Percentiles rank a stretch among this genome's conserved stretches.
These are phyloP conservation scores for Epiblema foenella DNA, from an alignment of 2,888 invertebrate species.

Conservation along the genomic window DNA sequence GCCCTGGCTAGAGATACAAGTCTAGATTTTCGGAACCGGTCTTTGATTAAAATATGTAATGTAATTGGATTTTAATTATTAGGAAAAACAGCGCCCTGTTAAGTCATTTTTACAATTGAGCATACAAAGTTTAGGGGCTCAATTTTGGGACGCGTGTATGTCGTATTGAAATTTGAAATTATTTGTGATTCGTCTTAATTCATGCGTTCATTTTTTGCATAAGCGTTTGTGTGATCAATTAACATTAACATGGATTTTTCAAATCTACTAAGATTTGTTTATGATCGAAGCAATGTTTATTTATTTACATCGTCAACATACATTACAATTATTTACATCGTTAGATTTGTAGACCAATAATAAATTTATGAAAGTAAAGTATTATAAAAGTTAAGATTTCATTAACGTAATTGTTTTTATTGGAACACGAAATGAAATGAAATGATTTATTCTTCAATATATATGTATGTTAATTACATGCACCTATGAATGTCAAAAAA, in stretches of 20 bases:
- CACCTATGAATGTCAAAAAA: no score
- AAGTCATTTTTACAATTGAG: no score
- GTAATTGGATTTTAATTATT: background rate
- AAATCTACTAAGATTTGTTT: no score
- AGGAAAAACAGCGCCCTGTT: no score
- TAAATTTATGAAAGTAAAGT: conserved; percentile 10
- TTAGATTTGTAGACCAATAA: conserved; percentile 23
- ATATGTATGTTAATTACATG: no score
- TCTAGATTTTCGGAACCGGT: no score
- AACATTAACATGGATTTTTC: background rate
- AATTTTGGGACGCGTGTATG: background rate
- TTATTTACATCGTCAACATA: background rate
- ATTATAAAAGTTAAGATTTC: conserved; percentile 20
- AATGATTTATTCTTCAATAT: no score
- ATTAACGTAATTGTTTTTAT: conserved; percentile 8
- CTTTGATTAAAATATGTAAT: background rate
- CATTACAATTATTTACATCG: background rate
- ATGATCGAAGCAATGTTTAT: background rate
- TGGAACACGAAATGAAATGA: background rate
- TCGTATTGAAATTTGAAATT: background rate
- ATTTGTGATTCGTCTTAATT: background rate
- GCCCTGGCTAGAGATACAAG: no score
- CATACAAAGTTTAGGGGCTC: background rate
- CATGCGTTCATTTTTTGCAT: background rate
- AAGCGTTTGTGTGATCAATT: background rate